Base-by-base conservation (phyloP, 2,888 invertebrate species). In the Sepioteuthis lessoniana region DNA sequence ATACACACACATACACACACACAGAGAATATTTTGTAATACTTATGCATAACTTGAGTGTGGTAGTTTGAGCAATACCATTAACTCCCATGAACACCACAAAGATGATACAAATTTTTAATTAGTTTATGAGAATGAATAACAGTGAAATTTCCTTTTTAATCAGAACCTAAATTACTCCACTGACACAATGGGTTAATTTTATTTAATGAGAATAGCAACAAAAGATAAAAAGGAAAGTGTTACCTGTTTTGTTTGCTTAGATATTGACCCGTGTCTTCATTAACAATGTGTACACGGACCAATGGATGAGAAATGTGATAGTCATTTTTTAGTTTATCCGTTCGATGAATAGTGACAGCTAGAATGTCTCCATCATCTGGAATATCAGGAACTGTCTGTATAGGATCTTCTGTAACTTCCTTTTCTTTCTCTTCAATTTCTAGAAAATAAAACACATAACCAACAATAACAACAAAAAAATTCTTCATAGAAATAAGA, bases 261-360 rank as follows among this genome's bases (percentile, higher is more conserved):
- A 98, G 96, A 96, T 98, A 98, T 94, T 97, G 97, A 35, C 98
- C 98, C 0, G 98, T 98, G 47, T 97, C 96, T n/a, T 97, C 96
- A 96, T 98, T 97, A 50, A 98, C 97, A 19, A 98, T 96, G 95
- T 98, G 98, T 42, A 98, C 97, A 95, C 98, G 97, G 21, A 98
- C 98, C 95, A 98, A 97, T 0, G 98, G 98, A 97, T 98, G 98
- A 94, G 97, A 97, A 38, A 98, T 97, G 93, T 97, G 97, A 94
- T 98, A 97, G 97, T 98, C 98, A 93, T 98, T 97, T 95, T 98
- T 97, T 35, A 98, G 97, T 95, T 97, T 97, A 96, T 98, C 98
- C 21, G 98, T 97, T 95, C 97, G 97, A 96, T 98, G 98, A 94
- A 98, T 96, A 37, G 97, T 97, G 50, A 98, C 96, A 7, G 97